These are phyloP conservation scores for Chymomyza fuscimana DNA, from an alignment of 2,888 invertebrate genomes.

Conservation along the genomic window DNA sequence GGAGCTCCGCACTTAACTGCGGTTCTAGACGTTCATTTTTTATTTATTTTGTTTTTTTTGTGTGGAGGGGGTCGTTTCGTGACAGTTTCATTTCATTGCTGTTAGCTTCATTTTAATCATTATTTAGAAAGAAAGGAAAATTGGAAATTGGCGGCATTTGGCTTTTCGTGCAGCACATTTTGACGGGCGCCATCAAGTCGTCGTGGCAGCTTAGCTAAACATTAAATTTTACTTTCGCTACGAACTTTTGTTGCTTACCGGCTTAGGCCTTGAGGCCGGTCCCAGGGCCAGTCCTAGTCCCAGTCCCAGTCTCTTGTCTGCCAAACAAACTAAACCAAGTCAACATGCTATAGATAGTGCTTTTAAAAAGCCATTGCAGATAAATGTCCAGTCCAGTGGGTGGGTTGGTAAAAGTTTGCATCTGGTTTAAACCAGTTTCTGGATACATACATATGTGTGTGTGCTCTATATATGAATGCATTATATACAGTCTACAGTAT, in stretches of 20 bases:
- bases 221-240: not conserved
- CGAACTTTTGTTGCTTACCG: not conserved
- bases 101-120: conserved; percentile 70
- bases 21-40: conserved; percentile 2
- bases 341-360: no score
- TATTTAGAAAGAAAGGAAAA: conserved; percentile 50
- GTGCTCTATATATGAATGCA: not conserved
- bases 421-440: not conserved
- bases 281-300: not conserved
- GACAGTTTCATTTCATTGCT: conserved; percentile 72
- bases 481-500: no score
- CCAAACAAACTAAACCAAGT: no score
- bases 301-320: no score
- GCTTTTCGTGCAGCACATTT: conserved; percentile 68
- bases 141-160: conserved; percentile 21
- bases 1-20: no score
- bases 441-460: not conserved
- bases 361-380: no score
- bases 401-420: not conserved
- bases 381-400: no score
- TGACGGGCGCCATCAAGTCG: conserved; percentile 65
- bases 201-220: conserved; percentile 45
- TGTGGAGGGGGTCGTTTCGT: conserved; percentile 51
- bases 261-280: not conserved
- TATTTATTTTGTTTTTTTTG: not conserved